phyloP scores from a whole-genome alignment of 2,113 vertebrate genomes.

The Hydrolagus affinis region DNA sequence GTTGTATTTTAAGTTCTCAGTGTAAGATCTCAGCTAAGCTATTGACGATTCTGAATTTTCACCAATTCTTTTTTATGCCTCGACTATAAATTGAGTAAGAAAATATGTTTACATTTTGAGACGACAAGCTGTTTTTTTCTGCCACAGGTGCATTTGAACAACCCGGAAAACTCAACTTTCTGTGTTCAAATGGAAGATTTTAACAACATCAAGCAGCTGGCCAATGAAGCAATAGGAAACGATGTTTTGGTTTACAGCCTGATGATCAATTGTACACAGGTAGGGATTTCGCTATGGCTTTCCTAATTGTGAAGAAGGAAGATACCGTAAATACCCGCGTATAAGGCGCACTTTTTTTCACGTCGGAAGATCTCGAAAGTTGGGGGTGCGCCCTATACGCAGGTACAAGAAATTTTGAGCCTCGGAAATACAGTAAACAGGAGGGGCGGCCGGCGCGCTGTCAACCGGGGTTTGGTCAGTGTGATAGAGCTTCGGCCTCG shows the following conservation, averaged over 20 bases:
- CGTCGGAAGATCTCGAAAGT: too few species aligned
- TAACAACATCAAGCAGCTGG: constrained; percentile 44
- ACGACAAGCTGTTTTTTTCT: background rate
- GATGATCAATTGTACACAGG: constrained; percentile 51
- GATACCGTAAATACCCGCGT: too few species aligned
- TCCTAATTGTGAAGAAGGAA: constrained; percentile 40
- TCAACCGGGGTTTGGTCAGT: too few species aligned
- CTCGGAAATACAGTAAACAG: too few species aligned
- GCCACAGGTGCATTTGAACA: constrained; percentile 48
- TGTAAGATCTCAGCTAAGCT: background rate
- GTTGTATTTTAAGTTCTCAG: background rate
- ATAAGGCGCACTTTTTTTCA: too few species aligned
- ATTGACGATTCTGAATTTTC: background rate
- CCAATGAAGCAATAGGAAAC: constrained; percentile 50
- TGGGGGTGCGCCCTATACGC: too few species aligned
- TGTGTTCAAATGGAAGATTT: constrained; percentile 46
- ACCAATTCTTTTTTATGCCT: background rate
- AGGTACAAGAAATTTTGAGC: too few species aligned
- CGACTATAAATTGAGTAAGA: background rate
- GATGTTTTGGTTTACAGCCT: constrained; percentile 59
- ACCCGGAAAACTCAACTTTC: constrained; percentile 42
- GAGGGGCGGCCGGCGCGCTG: too few species aligned
- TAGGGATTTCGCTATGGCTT: constrained; percentile 42
- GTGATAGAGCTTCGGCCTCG: too few species aligned
- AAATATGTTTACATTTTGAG: too few species aligned